Conservation (phyloP, 2,888 invertebrate species). For the Abrostola tripartita region DNA sequence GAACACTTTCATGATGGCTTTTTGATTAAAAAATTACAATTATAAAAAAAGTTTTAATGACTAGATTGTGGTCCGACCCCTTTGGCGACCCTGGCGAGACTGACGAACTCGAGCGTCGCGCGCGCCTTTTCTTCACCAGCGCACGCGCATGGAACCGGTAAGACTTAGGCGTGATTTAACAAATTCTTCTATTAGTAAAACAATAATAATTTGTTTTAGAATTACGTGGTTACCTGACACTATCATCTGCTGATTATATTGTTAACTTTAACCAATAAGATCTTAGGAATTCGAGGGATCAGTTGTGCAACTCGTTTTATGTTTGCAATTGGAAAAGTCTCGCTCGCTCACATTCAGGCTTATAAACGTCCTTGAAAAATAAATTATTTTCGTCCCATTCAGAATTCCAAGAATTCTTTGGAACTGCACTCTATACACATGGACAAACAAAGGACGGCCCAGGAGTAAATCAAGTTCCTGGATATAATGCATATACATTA, state of each 20-base stretch:
- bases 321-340: conserved; percentile 24
- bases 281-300: conserved; percentile 19
- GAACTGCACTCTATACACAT: conserved; percentile 11
- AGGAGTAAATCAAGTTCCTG: conserved; percentile 39
- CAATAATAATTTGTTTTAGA: conserved; percentile 71
- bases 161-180: conserved; percentile 79
- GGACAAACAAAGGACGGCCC: conserved; percentile 25
- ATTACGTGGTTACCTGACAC: conserved; percentile 63
- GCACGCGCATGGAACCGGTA: conserved; percentile 82
- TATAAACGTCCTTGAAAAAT: conserved; percentile 45
- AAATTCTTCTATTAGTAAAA: conserved; percentile 78
- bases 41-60: conserved; percentile 72
- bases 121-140: conserved; percentile 86
- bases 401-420: conserved; percentile 25
- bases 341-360: conserved; percentile 1
- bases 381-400: conserved; percentile 23
- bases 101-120: conserved; percentile 77
- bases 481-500: conserved; percentile 18
- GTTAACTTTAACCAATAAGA: conserved; percentile 42
- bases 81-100: conserved; percentile 82
- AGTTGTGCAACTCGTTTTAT: conserved; percentile 30
- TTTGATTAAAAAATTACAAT: conserved; percentile 73
- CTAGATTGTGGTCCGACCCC: conserved; percentile 85
- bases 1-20: conserved; percentile 87
- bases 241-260: conserved; percentile 63